Evolutionary conservation across 53 echinoderm and acorn worm genomes (phyloP).

Genomic region (Holothuria scabra): DNA sequence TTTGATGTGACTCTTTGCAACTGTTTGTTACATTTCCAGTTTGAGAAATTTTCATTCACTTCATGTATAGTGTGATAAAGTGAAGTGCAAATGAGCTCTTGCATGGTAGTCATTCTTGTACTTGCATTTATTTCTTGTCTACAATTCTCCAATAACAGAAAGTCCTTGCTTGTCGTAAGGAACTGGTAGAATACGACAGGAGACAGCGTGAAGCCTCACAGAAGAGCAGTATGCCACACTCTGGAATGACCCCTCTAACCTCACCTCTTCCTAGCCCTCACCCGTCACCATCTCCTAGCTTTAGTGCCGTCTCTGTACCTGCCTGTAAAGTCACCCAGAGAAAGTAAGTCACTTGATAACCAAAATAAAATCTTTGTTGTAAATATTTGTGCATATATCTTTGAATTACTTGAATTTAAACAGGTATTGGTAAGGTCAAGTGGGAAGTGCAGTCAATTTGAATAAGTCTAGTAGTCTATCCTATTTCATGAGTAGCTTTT

Average conservation of each 20-base stretch:
- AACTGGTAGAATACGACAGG: slow-evolving; percentile 94
- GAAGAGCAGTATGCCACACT: slow-evolving; percentile 79
- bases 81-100: too few relatives aligned
- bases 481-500: too few relatives aligned
- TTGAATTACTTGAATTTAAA: not conserved
- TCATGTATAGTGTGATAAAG: too few relatives aligned
- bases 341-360: slow-evolving; percentile 42
- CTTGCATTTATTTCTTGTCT: too few relatives aligned
- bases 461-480: too few relatives aligned
- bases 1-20: too few relatives aligned
- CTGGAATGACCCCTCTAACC: slow-evolving; percentile 89
- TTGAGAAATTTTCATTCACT: too few relatives aligned
- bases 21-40: too few relatives aligned
- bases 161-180: slow-evolving; percentile 98
- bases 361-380: not conserved
- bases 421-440: too few relatives aligned
- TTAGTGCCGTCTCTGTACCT: slow-evolving; percentile 70
- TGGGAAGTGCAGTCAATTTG: too few relatives aligned
- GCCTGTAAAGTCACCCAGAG: slow-evolving; percentile 73
- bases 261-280: slow-evolving; percentile 93
- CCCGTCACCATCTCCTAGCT: slow-evolving; percentile 85
- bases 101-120: too few relatives aligned
- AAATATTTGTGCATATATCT: not conserved
- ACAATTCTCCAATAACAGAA: slow-evolving; percentile 71
- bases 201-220: slow-evolving; percentile 87